A percentile compares a stretch with the other conserved stretches of the same genome.
These are phyloP conservation scores for Empis stercorea DNA, from an alignment of 2,888 invertebrate species.

Conservation along the genomic window DNA sequence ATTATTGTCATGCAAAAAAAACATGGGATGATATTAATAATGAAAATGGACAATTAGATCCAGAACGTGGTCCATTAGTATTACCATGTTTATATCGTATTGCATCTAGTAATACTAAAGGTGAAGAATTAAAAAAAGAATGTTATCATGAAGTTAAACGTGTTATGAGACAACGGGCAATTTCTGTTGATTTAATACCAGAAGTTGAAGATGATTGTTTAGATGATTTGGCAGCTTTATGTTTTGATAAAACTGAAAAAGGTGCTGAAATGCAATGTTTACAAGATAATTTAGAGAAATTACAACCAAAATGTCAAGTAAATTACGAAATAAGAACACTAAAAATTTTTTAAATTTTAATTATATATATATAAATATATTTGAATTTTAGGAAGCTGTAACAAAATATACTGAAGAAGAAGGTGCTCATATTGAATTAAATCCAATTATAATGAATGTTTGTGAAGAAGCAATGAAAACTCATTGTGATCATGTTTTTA, in stretches of 20 bases:
- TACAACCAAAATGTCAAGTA: slow-evolving; percentile 55
- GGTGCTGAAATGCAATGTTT: slow-evolving; percentile 89
- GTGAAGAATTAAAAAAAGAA: slow-evolving; percentile 42
- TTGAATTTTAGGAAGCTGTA: slow-evolving; percentile 40
- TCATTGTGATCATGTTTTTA: slow-evolving; percentile 56
- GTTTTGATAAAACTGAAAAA: slow-evolving; percentile 71
- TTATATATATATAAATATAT: too few relatives aligned
- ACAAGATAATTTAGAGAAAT: slow-evolving; percentile 66
- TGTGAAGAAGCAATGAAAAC: slow-evolving; percentile 69
- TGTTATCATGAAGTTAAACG: slow-evolving; percentile 65
- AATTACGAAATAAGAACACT: too few relatives aligned
- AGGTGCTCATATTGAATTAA: slow-evolving; percentile 78
- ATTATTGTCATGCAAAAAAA: slow-evolving; percentile 63
- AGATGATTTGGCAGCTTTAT: slow-evolving; percentile 68
- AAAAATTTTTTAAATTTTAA: too few relatives aligned
- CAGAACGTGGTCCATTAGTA: slow-evolving; percentile 69
- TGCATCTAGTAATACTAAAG: slow-evolving; percentile 40
- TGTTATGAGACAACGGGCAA: slow-evolving; percentile 85
- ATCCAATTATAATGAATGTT: slow-evolving; percentile 71
- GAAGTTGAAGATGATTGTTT: slow-evolving; percentile 87
- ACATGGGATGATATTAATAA: slow-evolving; percentile 58
- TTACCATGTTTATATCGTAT: slow-evolving; percentile 81
- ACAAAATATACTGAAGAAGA: slow-evolving; percentile 79
- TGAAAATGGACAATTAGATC: slow-evolving; percentile 43
- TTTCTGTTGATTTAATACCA: slow-evolving; percentile 85